These are phyloP conservation scores for Raphicerus campestris DNA, from an alignment of 2,113 vertebrate genomes.

Conservation along the genomic window DNA sequence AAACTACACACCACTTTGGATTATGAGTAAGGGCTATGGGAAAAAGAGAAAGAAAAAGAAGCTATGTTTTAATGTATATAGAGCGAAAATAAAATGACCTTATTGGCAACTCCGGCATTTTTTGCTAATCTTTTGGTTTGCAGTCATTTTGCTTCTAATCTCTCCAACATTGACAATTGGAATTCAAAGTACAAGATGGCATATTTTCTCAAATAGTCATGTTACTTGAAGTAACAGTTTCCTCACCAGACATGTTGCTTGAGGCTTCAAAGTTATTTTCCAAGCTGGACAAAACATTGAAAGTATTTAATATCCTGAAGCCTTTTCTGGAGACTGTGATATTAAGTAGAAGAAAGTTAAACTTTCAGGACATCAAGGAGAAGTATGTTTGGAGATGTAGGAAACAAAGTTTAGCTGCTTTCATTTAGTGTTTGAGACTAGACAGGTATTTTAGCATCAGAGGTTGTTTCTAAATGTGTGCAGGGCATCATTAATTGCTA, in stretches of 20 bases:
- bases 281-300: background rate
- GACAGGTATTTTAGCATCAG: background rate
- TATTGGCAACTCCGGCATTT: background rate
- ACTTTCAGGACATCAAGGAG: background rate
- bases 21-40: background rate
- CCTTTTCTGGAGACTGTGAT: background rate
- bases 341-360: background rate
- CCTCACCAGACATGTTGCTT: background rate
- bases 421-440: background rate
- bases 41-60: background rate
- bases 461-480: background rate
- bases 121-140: background rate
- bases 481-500: background rate
- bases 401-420: background rate
- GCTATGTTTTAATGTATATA: background rate
- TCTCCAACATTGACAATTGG: background rate
- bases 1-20: background rate
- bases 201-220: background rate
- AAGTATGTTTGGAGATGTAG: background rate
- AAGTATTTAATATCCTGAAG: background rate
- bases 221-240: background rate
- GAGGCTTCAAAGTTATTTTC: background rate
- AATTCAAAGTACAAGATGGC: background rate
- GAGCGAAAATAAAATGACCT: background rate
- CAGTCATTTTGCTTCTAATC: background rate